Evolutionary conservation across 2,888 invertebrate species (phyloP), one percentile per base, ranked within the genome.

Genomic region (Hedya salicella): DNA sequence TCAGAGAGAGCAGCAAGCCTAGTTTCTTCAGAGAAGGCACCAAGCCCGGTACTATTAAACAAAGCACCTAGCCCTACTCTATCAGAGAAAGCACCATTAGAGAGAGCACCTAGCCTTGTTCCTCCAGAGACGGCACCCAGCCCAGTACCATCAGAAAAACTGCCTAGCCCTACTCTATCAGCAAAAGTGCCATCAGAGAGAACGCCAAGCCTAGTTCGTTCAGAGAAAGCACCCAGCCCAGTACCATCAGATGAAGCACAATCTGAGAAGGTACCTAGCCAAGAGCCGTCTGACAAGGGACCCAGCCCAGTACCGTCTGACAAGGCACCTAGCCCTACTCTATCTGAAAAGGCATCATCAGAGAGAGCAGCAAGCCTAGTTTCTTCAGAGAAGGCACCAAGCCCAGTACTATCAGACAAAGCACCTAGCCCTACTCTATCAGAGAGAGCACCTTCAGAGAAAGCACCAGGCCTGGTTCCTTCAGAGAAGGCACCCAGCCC

Each of bases 251-350:
- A 48, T 3, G 19, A 36, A 19, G 46, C 25, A 1, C 25, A 48
- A 16, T 49, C 49, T 3, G 60, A 60, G 0, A 60, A 50, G 14
- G 61, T 1, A 2, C 49, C 65, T 0, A 69, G 60, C 14, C 49
- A 39, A 3, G 5, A 2, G 2, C 5, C 5, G 5, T 25, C 25
- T 2, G 25, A 44, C 3, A 53, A 53, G 11, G 39, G 13, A 9
- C 52, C 39, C 9, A 57, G 57, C 17, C 44, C 57, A 17, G 17
- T 19, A 14, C 16, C 8, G 0, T 50, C 48, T 1, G 60, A 71
- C 2, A 71, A 74, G 21, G 65, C 50, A 19, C 57, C 69, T 6
- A 70, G 71, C 3, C 67, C 67, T 0, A 36, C 32, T 5, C 32
- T 32, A 6, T 42, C 42, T 1, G 46, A 46, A 13, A 36, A 36